A percentile compares a stretch with the other conserved stretches of the same genome.
phyloP scores from a whole-genome alignment of 1,140 invertebrate genomes.

The Homalodisca vitripennis region DNA sequence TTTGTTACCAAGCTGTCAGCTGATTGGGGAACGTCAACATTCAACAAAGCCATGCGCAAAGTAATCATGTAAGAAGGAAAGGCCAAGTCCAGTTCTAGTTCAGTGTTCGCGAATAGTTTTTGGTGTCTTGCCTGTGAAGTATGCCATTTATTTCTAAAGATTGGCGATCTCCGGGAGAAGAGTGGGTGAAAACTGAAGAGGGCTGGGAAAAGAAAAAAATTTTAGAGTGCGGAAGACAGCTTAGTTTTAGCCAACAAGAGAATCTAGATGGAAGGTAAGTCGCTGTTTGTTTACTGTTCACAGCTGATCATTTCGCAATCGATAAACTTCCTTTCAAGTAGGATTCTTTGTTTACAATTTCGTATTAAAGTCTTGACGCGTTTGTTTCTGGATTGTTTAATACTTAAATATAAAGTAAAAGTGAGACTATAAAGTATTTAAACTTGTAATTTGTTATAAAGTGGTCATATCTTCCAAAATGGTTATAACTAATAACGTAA shows the following conservation, averaged over 20 bases:
- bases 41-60: slow-evolving; percentile 49
- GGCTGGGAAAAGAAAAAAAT: slow-evolving; percentile 97
- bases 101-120: slow-evolving; percentile 14
- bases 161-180: slow-evolving; percentile 94
- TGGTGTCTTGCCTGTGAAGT: slow-evolving; percentile 19
- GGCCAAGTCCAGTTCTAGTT: neutral
- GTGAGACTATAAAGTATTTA: no score
- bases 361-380: neutral
- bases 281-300: slow-evolving; percentile 33
- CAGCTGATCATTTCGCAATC: slow-evolving; percentile 35
- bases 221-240: slow-evolving; percentile 63
- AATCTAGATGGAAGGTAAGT: slow-evolving; percentile 33
- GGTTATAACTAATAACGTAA: slow-evolving; percentile 37
- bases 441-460: no score
- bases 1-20: slow-evolving; percentile 45
- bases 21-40: slow-evolving; percentile 49
- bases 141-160: slow-evolving; percentile 97
- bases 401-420: no score
- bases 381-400: no score
- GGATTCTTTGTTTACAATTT: neutral
- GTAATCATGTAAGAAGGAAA: neutral
- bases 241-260: slow-evolving; percentile 28
- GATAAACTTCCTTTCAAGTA: neutral
- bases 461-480: no score
- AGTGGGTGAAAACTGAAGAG: slow-evolving; percentile 96